Evolutionary conservation across 2,888 invertebrate species (phyloP).

Genomic region (Trissolcus brochymenae): DNA sequence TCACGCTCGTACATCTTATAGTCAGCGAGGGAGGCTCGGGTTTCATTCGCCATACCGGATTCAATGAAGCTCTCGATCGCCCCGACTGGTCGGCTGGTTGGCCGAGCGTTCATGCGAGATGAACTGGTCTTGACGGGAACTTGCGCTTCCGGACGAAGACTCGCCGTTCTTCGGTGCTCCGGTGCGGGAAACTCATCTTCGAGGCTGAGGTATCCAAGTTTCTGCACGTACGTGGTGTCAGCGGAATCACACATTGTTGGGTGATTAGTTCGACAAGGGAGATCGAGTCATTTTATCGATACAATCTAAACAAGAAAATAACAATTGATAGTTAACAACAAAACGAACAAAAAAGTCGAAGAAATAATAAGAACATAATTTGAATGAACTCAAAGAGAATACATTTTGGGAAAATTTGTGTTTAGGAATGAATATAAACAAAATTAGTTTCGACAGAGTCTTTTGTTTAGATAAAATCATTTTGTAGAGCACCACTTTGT

Average conservation of each 20-base stretch:
- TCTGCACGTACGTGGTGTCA: conserved; percentile 73
- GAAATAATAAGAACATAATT: too few species aligned
- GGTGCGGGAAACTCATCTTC: conserved; percentile 66
- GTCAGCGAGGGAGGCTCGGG: conserved; percentile 71
- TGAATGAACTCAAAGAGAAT: too few species aligned
- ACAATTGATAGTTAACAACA: too few species aligned
- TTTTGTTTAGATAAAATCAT: too few species aligned
- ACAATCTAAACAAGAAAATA: too few species aligned
- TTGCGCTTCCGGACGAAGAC: conserved; percentile 73
- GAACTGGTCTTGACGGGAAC: conserved; percentile 66
- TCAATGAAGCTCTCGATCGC: conserved; percentile 83
- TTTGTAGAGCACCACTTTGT: too few species aligned
- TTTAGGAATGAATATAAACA: too few species aligned
- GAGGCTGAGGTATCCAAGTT: conserved; percentile 73
- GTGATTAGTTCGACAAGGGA: too few species aligned
- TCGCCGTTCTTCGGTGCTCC: conserved; percentile 61
- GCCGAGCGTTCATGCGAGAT: conserved; percentile 59
- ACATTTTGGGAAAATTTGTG: too few species aligned
- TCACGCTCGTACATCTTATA: conserved; percentile 83
- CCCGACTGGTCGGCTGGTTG: conserved; percentile 78
- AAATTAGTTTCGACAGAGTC: too few species aligned
- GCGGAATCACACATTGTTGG: conserved; percentile 73
- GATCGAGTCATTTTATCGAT: too few species aligned
- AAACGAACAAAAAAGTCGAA: too few species aligned
- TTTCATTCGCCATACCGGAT: conserved; percentile 60